Evolutionary conservation across 2,888 invertebrate species (phyloP), one percentile per base, ranked within the genome.

Genomic region (Drosophila ustulata): DNA sequence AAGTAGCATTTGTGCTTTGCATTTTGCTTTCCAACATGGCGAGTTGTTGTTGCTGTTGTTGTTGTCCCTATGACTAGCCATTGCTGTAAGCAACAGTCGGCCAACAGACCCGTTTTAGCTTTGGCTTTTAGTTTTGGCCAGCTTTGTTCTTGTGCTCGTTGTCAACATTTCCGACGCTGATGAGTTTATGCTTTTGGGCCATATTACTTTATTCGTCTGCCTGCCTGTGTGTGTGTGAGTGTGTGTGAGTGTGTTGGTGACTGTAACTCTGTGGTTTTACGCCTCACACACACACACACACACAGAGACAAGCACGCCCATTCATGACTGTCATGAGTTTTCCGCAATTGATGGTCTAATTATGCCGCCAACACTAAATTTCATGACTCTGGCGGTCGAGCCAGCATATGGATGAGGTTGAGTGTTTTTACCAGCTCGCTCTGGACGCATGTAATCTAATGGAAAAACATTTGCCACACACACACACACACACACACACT

Each of bases 291-390:
- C 68, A 63, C 78, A 62, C 64, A 66, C 30, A 70, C 75, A 63
- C 59, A 56, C 62, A 71, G 72, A 77, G 66, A 64, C 23, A 68
- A 73, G 66, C 63, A 62, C 67, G 64, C 63, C 70, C 87, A 86
- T 87, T 86, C 87, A 81, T 84, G 89, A 80, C 85, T 82, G 89
- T 87, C 86, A 89, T 90, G 91, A 89, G 90, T 89, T 89, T 88
- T 80, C 83, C 87, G 82, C 91, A 91, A 92, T 90, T 91, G 91
- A 92, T 91, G 92, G 91, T 92, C 89, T 90, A 91, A 91, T 91
- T 91, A 91, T 89, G 89, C 89, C 90, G 84, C 85, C 88, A 90
- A 85, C 82, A 83, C 78, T 79, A 79, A 89, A 89, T 90, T 89
- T 77, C 81, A 88, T 88, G 89, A 90, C 78, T 89, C 75, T 72